Conservation (phyloP, 1,140 invertebrate genomes). For the Heliconius hermathena region DNA sequence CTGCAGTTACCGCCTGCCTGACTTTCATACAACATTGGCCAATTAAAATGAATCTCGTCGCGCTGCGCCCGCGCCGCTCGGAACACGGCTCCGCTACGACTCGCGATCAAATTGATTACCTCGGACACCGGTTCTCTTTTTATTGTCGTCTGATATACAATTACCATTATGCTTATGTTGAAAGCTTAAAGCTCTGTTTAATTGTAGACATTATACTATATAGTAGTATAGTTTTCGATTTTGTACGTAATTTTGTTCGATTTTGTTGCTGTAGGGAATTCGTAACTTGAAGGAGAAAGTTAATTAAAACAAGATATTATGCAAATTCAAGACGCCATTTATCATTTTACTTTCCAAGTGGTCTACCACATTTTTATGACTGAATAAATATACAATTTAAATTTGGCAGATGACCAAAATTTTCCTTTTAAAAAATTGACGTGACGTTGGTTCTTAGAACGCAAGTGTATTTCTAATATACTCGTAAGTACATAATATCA, state of each 20-base stretch:
- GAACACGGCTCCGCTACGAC: constrained; percentile 16
- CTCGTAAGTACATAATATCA: not conserved
- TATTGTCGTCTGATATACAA: constrained; percentile 21
- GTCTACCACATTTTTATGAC: constrained; percentile 28
- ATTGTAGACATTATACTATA: not conserved
- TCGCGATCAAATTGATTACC: constrained; percentile 26
- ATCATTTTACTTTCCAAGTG: constrained; percentile 31
- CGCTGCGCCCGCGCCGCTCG: constrained; percentile 22
- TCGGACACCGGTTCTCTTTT: constrained; percentile 30
- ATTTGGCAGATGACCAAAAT: constrained; percentile 37
- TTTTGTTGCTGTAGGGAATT: constrained; percentile 9
- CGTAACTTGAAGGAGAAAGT: constrained; percentile 44
- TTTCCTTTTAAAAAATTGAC: constrained; percentile 25
- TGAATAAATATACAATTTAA: constrained; percentile 33
- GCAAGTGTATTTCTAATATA: not conserved
- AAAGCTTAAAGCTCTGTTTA: constrained; percentile 1
- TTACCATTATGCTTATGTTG: constrained; percentile 6
- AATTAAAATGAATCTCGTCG: constrained; percentile 48
- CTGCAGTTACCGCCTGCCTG: constrained; percentile 35
- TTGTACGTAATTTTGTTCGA: not conserved
- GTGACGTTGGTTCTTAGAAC: not conserved
- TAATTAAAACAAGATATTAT: constrained; percentile 40
- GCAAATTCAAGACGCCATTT: constrained; percentile 10
- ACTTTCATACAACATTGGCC: constrained; percentile 56
- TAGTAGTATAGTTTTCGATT: not conserved